Base-by-base conservation (phyloP, 2,113 vertebrate genomes). In the Asarcornis scutulata region DNA sequence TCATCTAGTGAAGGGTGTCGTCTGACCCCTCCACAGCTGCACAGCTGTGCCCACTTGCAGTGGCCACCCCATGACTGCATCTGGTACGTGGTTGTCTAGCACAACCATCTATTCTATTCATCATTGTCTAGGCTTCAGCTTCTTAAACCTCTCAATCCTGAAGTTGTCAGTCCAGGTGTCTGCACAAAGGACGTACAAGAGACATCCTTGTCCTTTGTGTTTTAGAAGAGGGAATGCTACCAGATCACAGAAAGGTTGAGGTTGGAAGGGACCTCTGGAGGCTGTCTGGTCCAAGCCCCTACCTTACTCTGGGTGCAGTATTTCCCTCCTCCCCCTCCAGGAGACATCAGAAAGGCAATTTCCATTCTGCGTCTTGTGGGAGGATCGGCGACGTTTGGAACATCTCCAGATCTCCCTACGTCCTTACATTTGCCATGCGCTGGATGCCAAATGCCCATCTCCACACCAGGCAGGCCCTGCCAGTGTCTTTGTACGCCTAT, bases 341-440 rank as follows among this genome's bases (percentile, higher is more conserved):
- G 15, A 81, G 50, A 22, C 80, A 64, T 66, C 32, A 26, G 84
- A 21, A 81, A 74, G 18, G 34, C 31, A 38, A 86, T 74, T 91
- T 86, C 38, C 34, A 48, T 77, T 86, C 40, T 56, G 12, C 46
- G 17, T 46, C 56, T 89, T 91, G 40, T 12, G 40, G 60, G 59
- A 75, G 3, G 20, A 55, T 74, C 52, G 55, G 46, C n/a, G 75
- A 59, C 81, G 46, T 86, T 32, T 69, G 55, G 59, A 62, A 14
- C 13, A 40, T 59, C 64, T 87, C 81, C 71, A 87, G 23, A 25
- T 48, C 26, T n/a, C 31, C 62, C 34, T 36, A 56, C 13, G 0
- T 78, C 23, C 56, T 26, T 67, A 77, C 0, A 0, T 58, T 58
- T 40, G 42, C 66, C 55, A 53, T 0, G 2, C 58, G 42, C 63